Evolutionary conservation across 2,888 invertebrate genomes (phyloP).

Genomic region (Heliconius erato): DNA sequence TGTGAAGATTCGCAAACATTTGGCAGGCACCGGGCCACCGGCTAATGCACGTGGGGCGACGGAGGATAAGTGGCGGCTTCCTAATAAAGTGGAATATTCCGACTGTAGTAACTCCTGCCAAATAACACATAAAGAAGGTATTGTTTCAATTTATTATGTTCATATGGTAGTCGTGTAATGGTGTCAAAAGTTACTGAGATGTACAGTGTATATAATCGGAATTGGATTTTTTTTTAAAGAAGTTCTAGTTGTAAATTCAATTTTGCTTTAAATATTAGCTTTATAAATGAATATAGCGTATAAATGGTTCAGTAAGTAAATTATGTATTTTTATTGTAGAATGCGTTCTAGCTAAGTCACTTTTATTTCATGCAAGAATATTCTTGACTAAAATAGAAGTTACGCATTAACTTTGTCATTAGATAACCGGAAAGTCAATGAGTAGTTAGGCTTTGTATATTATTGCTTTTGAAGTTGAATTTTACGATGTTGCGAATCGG

Average conservation of each 20-base stretch:
- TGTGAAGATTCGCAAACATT: slow-evolving; percentile 53
- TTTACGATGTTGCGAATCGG: slow-evolving; percentile 20
- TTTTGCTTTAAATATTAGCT: too few species aligned
- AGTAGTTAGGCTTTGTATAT: background rate
- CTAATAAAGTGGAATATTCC: slow-evolving; percentile 72
- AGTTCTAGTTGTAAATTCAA: background rate
- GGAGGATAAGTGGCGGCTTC: slow-evolving; percentile 78
- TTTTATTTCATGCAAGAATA: background rate
- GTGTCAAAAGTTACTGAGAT: background rate
- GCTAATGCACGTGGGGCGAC: slow-evolving; percentile 66
- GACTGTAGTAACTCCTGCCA: slow-evolving; percentile 46
- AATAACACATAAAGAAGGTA: slow-evolving; percentile 42
- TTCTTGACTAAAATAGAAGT: background rate
- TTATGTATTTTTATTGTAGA: background rate
- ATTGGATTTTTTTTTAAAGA: background rate
- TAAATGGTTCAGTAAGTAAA: too few species aligned
- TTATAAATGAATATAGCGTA: too few species aligned
- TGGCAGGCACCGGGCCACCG: slow-evolving; percentile 65
- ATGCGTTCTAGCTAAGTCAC: background rate
- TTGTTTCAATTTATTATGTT: slow-evolving; percentile 43
- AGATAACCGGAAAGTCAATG: background rate
- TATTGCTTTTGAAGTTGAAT: background rate
- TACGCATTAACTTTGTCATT: background rate
- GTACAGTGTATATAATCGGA: background rate
- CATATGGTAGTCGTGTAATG: background rate